A percentile compares a stretch with the other conserved stretches of the same genome.
These are phyloP conservation scores for Hemibagrus wyckioides DNA, from an alignment of 2,113 vertebrate species.

Conservation along the genomic window DNA sequence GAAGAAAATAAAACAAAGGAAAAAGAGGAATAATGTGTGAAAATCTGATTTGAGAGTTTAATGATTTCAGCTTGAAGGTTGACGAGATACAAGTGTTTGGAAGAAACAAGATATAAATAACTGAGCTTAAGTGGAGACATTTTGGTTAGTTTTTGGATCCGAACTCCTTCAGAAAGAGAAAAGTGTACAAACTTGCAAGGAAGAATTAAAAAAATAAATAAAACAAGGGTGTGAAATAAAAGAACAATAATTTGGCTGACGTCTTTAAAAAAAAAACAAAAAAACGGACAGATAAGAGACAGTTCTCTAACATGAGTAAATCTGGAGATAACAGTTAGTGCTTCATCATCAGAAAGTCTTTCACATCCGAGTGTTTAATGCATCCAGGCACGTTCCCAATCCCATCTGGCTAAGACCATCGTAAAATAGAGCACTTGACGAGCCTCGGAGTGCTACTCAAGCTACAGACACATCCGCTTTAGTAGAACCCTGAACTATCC, in stretches of 20 bases:
- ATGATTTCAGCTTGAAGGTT: background rate
- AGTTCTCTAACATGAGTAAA: background rate
- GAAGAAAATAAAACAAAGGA: background rate
- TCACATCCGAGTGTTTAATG: slow-evolving; percentile 8
- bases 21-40: background rate
- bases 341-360: slow-evolving; percentile 27
- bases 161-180: background rate
- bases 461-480: slow-evolving; percentile 57
- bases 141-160: background rate
- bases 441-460: slow-evolving; percentile 55
- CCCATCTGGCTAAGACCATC: slow-evolving; percentile 27
- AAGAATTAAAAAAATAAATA: background rate
- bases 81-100: background rate
- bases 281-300: background rate
- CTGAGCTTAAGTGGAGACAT: background rate
- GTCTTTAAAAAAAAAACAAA: background rate
- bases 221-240: background rate
- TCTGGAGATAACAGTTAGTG: slow-evolving; percentile 3
- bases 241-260: background rate
- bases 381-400: slow-evolving; percentile 23
- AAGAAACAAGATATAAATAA: background rate
- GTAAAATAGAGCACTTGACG: slow-evolving; percentile 34
- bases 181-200: background rate
- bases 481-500: slow-evolving; percentile 46
- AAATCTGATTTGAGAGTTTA: background rate